phyloP scores from a whole-genome alignment of 2,888 invertebrate genomes.

The Leucophenga maculata region DNA sequence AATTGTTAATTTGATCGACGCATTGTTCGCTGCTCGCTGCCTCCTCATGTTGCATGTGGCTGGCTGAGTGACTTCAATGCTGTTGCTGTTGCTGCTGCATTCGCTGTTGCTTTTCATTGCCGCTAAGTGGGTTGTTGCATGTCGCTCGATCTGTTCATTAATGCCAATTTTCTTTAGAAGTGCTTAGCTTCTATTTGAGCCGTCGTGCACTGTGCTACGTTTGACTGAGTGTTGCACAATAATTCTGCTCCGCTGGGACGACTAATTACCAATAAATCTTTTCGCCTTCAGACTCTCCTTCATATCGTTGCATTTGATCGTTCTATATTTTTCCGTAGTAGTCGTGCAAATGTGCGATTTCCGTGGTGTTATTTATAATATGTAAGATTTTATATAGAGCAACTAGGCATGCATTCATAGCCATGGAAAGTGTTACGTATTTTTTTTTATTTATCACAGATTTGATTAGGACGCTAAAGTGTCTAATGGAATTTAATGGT shows the following conservation, averaged over 20 bases:
- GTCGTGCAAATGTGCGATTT: no score
- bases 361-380: no score
- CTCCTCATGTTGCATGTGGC: constrained; percentile 34
- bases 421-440: no score
- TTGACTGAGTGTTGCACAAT: background rate
- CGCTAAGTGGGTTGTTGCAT: constrained; percentile 35
- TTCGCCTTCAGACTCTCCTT: constrained; percentile 50
- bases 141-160: constrained; percentile 55
- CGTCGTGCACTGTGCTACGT: background rate
- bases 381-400: no score
- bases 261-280: constrained; percentile 26
- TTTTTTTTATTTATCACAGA: no score
- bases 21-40: constrained; percentile 51
- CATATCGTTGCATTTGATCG: constrained; percentile 32
- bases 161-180: constrained; percentile 54
- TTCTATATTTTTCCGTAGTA: background rate
- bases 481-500: no score
- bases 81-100: constrained; percentile 1
- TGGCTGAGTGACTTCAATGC: background rate
- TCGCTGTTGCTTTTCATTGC: constrained; percentile 23
- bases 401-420: no score
- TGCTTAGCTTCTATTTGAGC: background rate
- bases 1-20: constrained; percentile 69
- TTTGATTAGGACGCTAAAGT: no score
- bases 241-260: background rate